These are phyloP conservation scores for Lamellibrachia luymesi DNA, from an alignment of 1,140 invertebrate genomes.

Conservation along the genomic window DNA sequence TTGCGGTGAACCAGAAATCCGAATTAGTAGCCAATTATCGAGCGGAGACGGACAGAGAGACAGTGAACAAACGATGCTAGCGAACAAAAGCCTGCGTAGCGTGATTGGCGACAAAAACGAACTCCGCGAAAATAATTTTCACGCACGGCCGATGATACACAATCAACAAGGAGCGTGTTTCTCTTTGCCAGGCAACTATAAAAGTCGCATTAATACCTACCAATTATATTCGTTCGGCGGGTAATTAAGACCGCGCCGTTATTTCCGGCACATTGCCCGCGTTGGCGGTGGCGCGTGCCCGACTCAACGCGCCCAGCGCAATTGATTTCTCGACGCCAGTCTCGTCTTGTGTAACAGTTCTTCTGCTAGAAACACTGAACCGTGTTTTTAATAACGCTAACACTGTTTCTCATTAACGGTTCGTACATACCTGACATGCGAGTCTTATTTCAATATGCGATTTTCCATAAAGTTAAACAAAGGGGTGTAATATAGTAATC, in stretches of 20 bases:
- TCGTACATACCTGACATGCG: neutral
- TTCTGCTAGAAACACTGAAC: neutral
- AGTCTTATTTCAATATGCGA: neutral
- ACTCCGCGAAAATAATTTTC: neutral
- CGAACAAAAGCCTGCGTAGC: neutral
- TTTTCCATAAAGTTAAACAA: neutral
- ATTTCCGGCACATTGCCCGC: neutral
- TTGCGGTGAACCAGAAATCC: neutral
- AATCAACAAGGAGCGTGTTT: neutral
- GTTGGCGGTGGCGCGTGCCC: neutral
- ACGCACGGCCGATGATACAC: neutral
- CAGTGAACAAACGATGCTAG: neutral
- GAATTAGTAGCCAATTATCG: neutral
- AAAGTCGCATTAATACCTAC: neutral
- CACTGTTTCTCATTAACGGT: neutral
- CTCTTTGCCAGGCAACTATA: constrained; percentile 4
- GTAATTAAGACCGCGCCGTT: neutral
- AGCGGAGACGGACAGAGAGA: neutral
- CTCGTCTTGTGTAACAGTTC: neutral
- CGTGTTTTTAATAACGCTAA: neutral
- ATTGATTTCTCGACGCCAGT: neutral
- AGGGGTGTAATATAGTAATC: neutral
- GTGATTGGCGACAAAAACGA: neutral
- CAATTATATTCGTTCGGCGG: neutral
- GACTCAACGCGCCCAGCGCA: neutral